These are phyloP conservation scores for Drosophila eugracilis DNA, from an alignment of 1,140 invertebrate genomes.

Conservation along the genomic window DNA sequence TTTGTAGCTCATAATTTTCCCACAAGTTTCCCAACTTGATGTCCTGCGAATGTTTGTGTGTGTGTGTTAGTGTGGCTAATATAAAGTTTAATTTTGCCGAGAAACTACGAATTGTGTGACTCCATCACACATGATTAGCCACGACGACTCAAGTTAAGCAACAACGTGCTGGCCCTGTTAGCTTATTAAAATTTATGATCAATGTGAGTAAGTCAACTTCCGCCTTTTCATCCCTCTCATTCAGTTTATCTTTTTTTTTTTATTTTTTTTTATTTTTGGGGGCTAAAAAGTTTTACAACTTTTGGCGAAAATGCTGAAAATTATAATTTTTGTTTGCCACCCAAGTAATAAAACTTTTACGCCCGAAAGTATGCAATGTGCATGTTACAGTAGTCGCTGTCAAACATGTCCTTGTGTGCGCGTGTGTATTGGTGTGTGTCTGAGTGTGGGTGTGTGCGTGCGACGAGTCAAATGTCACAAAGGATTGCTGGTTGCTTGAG, in stretches of 20 bases:
- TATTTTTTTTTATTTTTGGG: too few species aligned
- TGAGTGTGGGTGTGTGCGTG: conserved; percentile 25
- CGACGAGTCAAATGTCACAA: conserved; percentile 75
- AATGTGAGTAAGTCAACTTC: conserved; percentile 32
- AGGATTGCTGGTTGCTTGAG: conserved; percentile 68
- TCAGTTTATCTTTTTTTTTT: too few species aligned
- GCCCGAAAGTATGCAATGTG: conserved; percentile 68
- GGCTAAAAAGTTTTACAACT: conserved; percentile 67
- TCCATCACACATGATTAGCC: conserved; percentile 55
- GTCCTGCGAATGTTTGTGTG: conserved; percentile 4
- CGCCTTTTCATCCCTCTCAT: background rate
- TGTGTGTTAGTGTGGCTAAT: conserved; percentile 4
- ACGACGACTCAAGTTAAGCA: conserved; percentile 46
- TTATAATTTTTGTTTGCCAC: conserved; percentile 58
- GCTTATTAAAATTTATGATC: conserved; percentile 77
- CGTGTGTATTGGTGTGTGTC: conserved; percentile 5
- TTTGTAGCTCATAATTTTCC: background rate
- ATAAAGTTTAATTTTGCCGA: background rate
- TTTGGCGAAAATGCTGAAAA: conserved; percentile 60
- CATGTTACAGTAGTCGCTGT: conserved; percentile 69
- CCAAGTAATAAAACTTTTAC: conserved; percentile 74
- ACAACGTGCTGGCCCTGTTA: conserved; percentile 14
- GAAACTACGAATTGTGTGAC: background rate
- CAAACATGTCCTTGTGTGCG: conserved; percentile 24
- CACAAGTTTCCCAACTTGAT: background rate